Evolutionary conservation across 2,888 invertebrate genomes (phyloP), one percentile per base, ranked within the genome.

Genomic region (Desoria tigrina): DNA sequence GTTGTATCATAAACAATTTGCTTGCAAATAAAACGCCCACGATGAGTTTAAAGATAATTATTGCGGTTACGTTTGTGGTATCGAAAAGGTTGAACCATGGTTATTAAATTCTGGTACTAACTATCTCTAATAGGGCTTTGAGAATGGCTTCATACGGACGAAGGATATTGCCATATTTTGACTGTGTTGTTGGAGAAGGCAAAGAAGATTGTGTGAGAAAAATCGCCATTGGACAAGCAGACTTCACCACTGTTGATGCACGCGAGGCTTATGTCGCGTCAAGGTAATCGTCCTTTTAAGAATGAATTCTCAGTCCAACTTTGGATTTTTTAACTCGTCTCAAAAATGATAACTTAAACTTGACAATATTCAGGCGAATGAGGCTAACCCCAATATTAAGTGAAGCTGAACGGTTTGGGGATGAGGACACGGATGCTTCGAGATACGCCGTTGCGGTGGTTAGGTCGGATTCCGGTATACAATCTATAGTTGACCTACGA

Each of bases 131-230:
- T n/a, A n/a, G n/a, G 28, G 84, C 85, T 0, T 84, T 93, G 78
- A 84, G 86, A 0, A 84, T 84, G 66, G 88, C 88, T 32, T 88
- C 91, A 0, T 89, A 87, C 79, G 88, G 90, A 2, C 83, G 91
- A 63, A 88, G 90, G 77, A 87, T 90, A 49, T 83, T 91, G 6
- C 94, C 94, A 0, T 86, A 87, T 73, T 83, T 94, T 55, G 88
- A 89, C 77, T 95, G 94, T 78, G 82, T 88, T 1, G 82, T 84
- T 69, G 86, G 88, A 50, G 82, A 84, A 42, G 84, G 84, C 27
- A 83, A 86, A 54, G 84, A 86, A 7, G 85, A 84, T 16, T 94
- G 94, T 77, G 83, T 94, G 83, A 80, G 84, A 27, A 86, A 87
- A 1, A 84, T 91, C 0, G 79, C 81, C 6, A 79, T 81, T 0